Conservation (phyloP, 2,888 invertebrate species). For the Myathropa florea region DNA sequence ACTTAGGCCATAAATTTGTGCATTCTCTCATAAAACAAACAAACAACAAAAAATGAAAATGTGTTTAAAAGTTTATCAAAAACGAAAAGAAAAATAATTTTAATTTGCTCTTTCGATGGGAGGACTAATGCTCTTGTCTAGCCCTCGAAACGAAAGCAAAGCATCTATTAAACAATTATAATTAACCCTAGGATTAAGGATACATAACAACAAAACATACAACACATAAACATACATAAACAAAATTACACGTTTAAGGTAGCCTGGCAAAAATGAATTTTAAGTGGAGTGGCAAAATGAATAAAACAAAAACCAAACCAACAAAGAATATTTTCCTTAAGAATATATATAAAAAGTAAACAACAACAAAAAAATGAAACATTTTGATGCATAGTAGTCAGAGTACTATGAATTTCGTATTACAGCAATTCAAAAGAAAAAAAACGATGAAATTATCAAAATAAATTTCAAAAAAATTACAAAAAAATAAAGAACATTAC, state of each 20-base stretch:
- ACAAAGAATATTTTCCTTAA: slow-evolving; percentile 49
- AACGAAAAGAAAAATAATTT: no score
- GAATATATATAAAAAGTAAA: slow-evolving; percentile 51
- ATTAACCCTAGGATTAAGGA: neutral
- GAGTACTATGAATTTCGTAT: slow-evolving; percentile 64
- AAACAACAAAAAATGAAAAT: slow-evolving; percentile 19
- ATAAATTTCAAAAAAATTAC: slow-evolving; percentile 13
- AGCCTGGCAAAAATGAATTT: slow-evolving; percentile 71
- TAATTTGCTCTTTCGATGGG: neutral
- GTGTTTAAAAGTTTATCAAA: slow-evolving; percentile 4
- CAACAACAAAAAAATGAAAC: no score
- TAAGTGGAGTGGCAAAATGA: slow-evolving; percentile 70
- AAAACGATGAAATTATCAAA: slow-evolving; percentile 62
- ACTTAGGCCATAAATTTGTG: neutral
- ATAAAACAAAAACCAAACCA: slow-evolving; percentile 39
- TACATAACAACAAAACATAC: slow-evolving; percentile 15
- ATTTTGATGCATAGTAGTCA: slow-evolving; percentile 60
- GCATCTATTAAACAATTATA: neutral
- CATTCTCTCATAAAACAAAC: neutral
- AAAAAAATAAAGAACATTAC: slow-evolving; percentile 67
- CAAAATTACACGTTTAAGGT: slow-evolving; percentile 62
- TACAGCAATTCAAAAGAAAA: slow-evolving; percentile 41
- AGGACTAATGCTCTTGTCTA: neutral
- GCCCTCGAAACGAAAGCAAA: neutral
- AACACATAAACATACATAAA: slow-evolving; percentile 55